These are phyloP conservation scores for Menura novaehollandiae DNA, from an alignment of 2,113 vertebrate species.

Conservation along the genomic window DNA sequence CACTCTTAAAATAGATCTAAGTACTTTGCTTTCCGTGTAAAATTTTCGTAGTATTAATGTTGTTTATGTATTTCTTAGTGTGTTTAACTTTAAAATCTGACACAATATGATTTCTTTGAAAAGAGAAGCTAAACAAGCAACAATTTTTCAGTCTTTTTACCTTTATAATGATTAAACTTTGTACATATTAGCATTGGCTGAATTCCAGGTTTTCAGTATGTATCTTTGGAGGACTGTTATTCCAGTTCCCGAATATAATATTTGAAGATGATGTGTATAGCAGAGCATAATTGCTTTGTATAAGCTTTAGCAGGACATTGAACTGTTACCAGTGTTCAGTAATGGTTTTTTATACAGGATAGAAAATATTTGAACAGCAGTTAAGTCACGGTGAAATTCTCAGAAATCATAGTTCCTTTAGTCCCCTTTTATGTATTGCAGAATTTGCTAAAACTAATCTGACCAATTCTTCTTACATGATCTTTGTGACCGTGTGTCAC, in stretches of 20 bases:
- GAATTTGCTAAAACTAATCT: background rate
- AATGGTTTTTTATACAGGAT: background rate
- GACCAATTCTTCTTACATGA: rapidly evolving
- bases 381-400: background rate
- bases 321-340: background rate
- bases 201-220: background rate
- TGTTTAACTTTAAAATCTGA: background rate
- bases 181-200: background rate
- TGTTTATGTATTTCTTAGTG: background rate
- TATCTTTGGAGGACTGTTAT: background rate
- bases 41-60: background rate
- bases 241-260: background rate
- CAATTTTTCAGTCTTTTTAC: background rate
- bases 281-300: background rate
- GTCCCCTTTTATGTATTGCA: background rate
- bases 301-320: background rate
- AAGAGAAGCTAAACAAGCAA: background rate
- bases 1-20: background rate
- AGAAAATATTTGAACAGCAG: background rate
- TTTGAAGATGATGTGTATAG: background rate
- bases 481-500: background rate
- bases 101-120: background rate
- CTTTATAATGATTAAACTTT: background rate
- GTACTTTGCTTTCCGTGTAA: background rate
- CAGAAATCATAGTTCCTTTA: background rate